Percentiles rank a stretch among this genome's conserved stretches.
phyloP scores from a whole-genome alignment of 2,797 vertebrate species.

The Mormyrops attenuatus region DNA sequence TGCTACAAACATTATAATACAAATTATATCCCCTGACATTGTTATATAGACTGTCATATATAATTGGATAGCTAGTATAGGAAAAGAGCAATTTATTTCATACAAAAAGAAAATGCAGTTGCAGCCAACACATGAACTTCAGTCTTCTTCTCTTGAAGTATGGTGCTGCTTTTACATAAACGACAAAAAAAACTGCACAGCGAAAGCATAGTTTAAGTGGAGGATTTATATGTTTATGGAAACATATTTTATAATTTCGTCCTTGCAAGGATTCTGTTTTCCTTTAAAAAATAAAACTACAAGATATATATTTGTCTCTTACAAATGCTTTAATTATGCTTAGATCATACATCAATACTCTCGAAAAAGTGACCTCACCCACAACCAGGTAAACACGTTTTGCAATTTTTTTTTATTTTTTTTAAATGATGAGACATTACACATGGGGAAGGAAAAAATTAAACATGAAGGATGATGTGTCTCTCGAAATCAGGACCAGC shows the following conservation, averaged over 20 bases:
- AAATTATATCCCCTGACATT: neutral
- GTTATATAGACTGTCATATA: neutral
- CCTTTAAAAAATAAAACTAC: too few species aligned
- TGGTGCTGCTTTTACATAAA: neutral
- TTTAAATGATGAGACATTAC: neutral
- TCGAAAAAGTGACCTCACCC: slow-evolving; percentile 23
- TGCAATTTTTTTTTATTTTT: neutral
- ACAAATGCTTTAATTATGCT: neutral
- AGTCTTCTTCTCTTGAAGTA: neutral
- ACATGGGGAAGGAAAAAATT: neutral
- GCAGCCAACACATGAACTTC: neutral
- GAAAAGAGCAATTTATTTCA: neutral
- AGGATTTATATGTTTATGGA: neutral
- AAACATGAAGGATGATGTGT: neutral
- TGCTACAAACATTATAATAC: neutral
- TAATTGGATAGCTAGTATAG: neutral
- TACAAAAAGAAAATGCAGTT: neutral
- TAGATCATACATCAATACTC: slow-evolving; percentile 35
- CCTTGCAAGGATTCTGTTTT: too few species aligned
- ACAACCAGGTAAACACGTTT: slow-evolving; percentile 51
- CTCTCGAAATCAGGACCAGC: slow-evolving; percentile 20
- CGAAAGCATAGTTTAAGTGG: neutral
- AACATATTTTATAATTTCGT: neutral
- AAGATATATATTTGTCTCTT: neutral
- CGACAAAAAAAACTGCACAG: neutral